phyloP scores from a whole-genome alignment of 2,113 vertebrate species.

The Talpa occidentalis region DNA sequence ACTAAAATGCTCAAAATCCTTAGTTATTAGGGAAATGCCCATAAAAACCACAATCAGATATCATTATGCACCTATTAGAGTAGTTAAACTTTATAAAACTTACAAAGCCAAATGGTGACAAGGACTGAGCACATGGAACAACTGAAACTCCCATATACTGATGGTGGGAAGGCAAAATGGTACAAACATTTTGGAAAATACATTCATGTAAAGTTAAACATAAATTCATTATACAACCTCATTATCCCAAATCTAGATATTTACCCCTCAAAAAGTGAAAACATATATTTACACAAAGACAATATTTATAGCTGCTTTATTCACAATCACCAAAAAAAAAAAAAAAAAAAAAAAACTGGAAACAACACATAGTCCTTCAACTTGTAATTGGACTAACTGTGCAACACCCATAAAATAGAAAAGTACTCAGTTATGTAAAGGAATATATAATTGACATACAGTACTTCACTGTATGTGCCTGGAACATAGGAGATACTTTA shows the following conservation, averaged over 20 bases:
- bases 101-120: background rate
- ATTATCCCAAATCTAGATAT: background rate
- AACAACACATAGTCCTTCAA: background rate
- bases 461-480: background rate
- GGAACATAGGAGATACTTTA: background rate
- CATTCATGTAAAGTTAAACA: background rate
- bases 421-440: background rate
- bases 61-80: background rate
- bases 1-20: background rate
- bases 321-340: background rate
- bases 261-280: background rate
- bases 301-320: conserved; percentile 1
- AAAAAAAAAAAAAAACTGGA: background rate
- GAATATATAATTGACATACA: background rate
- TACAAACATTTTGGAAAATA: background rate
- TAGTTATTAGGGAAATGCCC: background rate
- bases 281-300: background rate
- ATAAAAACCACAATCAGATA: background rate
- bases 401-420: background rate
- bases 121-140: background rate
- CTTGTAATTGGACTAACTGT: background rate
- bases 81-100: background rate
- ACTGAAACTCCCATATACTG: background rate
- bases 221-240: background rate
- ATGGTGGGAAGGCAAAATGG: background rate